Percentiles rank a stretch among this genome's conserved stretches.
phyloP scores from a whole-genome alignment of 2,113 vertebrate species.

The Ophiodon elongatus region DNA sequence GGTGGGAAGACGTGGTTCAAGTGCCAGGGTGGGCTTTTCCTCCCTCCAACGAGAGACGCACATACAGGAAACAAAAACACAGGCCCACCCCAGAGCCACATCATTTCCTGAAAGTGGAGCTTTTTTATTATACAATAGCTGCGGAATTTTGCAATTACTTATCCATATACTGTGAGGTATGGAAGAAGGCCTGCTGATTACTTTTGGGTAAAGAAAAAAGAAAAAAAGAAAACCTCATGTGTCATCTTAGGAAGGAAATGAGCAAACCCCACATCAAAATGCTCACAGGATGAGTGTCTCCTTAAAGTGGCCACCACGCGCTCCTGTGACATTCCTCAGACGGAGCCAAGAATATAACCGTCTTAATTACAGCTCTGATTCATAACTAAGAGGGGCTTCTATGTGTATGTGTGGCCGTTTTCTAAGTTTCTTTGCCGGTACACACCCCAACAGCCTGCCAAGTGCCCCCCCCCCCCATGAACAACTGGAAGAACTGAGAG shows the following conservation, averaged over 20 bases:
- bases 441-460: neutral
- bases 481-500: constrained; percentile 8
- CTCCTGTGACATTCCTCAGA: constrained; percentile 63
- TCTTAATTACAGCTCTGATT: constrained; percentile 75
- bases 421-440: constrained; percentile 26
- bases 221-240: constrained; percentile 4
- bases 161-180: neutral
- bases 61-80: constrained; percentile 54
- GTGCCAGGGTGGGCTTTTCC: constrained; percentile 37
- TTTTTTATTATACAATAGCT: constrained; percentile 32
- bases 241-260: constrained; percentile 67
- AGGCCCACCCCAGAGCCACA: constrained; percentile 34
- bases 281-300: constrained; percentile 51
- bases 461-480: constrained; percentile 14
- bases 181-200: constrained; percentile 5
- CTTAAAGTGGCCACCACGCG: constrained; percentile 45
- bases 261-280: constrained; percentile 47
- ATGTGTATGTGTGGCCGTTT: constrained; percentile 42
- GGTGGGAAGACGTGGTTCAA: constrained; percentile 57
- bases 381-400: constrained; percentile 56
- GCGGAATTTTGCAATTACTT: constrained; percentile 29
- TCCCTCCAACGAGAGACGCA: constrained; percentile 32
- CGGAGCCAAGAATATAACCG: constrained; percentile 54
- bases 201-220: neutral
- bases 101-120: constrained; percentile 38